Base-by-base conservation (phyloP, 2,888 invertebrate genomes). In the Synergus umbraculus region DNA sequence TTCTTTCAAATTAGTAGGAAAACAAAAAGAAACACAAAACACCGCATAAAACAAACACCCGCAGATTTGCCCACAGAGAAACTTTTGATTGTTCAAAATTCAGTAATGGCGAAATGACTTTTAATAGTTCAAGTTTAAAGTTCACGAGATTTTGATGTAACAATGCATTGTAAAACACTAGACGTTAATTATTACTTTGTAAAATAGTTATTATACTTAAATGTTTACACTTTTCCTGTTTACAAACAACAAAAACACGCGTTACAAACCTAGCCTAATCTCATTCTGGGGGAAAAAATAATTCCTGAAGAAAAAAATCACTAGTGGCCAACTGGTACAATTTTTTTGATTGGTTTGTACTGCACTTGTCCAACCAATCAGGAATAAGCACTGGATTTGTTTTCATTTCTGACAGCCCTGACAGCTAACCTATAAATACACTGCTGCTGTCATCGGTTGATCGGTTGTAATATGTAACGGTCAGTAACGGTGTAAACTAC, bases 391-490 rank as follows among this genome's bases (percentile, higher is more conserved):
- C 58, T 9, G 18, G 18, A n/a, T 9, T n/a, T 43, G 49, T 63
- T 76, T n/a, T 54, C n/a, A 43, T 44, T 60, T 54, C 54, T 54
- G 54, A n/a, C 15, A 4, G 49, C 7, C 29, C 46, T 60, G 58
- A 60, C 60, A 10, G 9, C 60, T 60, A 60, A 60, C 60, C 60
- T 60, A 60, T 60, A 60, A 60, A 60, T 60, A 60, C 60, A 60
- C 60, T 18, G 60, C 22, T 18, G 9, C 9, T n/a, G 46, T 46
- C 46, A 46, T 46, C 10, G 37, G 5, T 37, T 4, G 0, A 5
- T 29, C 3, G 29, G 29, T 29, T 29, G 29, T 29, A 37, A 37
- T 37, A 58, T 58, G 58, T 18, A 58, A 58, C 49, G 37, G 37
- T 5, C 7, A 29, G 15, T 49, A 15, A 49, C 18, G n/a, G 58